phyloP scores from a whole-genome alignment of 2,113 vertebrate genomes.

The Tylochromis polylepis region DNA sequence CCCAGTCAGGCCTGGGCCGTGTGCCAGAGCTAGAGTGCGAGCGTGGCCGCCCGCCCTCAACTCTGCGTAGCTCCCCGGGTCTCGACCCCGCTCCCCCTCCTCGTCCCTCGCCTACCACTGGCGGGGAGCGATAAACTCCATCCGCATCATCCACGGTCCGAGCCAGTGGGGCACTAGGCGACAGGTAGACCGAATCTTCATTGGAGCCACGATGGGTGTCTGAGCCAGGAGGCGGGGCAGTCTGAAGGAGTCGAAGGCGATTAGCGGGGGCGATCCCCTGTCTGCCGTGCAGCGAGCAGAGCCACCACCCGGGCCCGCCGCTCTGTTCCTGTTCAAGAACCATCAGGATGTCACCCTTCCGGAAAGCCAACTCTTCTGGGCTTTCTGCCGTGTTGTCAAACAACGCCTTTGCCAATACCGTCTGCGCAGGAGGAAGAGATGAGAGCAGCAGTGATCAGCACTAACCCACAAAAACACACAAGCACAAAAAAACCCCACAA shows the following conservation, averaged over 20 bases:
- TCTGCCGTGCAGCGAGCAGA: constrained; percentile 85
- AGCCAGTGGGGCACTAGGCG: constrained; percentile 36
- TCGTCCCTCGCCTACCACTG: constrained; percentile 49
- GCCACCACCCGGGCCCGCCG: constrained; percentile 80
- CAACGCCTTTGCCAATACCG: constrained; percentile 84
- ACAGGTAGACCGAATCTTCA: constrained; percentile 64
- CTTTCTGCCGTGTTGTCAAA: constrained; percentile 89
- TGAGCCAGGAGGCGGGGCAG: constrained; percentile 33
- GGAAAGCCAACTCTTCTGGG: constrained; percentile 86
- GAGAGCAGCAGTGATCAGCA: not conserved
- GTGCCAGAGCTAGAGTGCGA: constrained; percentile 76
- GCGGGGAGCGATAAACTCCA: constrained; percentile 69
- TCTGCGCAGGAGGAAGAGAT: constrained; percentile 62
- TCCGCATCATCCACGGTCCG: constrained; percentile 52
- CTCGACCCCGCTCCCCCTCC: constrained; percentile 14
- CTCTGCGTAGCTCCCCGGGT: constrained; percentile 50
- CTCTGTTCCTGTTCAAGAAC: constrained; percentile 81
- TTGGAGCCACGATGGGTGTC: not conserved
- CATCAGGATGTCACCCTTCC: constrained; percentile 89
- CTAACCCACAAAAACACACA: not conserved
- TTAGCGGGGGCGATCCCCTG: constrained; percentile 90
- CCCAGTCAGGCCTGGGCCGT: constrained; percentile 69
- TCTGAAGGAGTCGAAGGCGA: constrained; percentile 81
- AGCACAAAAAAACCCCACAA: not conserved
- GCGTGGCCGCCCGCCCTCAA: constrained; percentile 67